Evolutionary conservation across 2,797 vertebrate genomes (phyloP).

Genomic region (Peromyscus melanophrys): DNA sequence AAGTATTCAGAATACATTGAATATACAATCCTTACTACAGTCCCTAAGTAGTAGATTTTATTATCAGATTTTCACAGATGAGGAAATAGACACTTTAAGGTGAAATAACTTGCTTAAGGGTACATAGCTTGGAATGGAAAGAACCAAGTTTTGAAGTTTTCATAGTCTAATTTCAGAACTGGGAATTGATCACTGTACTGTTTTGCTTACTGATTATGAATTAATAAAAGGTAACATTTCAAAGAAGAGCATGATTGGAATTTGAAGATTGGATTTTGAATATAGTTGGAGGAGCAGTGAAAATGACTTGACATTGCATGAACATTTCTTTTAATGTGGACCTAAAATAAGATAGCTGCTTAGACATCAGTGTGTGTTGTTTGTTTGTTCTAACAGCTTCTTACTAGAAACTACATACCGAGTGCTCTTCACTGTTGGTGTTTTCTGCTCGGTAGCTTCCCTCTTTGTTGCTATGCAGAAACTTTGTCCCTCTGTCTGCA

Average conservation of each 20-base stretch:
- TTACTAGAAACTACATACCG: background rate
- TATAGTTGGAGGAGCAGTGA: conserved; percentile 52
- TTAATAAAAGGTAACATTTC: conserved; percentile 64
- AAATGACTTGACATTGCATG: conserved; percentile 38
- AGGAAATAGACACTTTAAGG: conserved; percentile 37
- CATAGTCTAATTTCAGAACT: conserved; percentile 65
- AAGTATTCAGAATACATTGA: conserved; percentile 39
- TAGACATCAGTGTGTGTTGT: background rate
- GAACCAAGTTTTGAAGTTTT: conserved; percentile 53
- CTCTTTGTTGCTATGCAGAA: conserved; percentile 59
- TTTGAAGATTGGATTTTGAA: conserved; percentile 63
- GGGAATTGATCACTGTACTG: conserved; percentile 45
- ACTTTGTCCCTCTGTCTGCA: conserved; percentile 37
- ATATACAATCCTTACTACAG: conserved; percentile 24
- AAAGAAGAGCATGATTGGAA: conserved; percentile 48
- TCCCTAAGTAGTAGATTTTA: conserved; percentile 32
- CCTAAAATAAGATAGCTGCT: background rate
- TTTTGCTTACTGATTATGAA: conserved; percentile 60
- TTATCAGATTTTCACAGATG: conserved; percentile 49
- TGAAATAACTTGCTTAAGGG: conserved; percentile 54
- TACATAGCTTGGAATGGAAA: conserved; percentile 45
- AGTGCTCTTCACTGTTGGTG: background rate
- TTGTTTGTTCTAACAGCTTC: background rate
- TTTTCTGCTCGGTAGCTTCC: conserved; percentile 48
- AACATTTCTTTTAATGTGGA: conserved; percentile 48